Evolutionary conservation across 1,140 invertebrate genomes (phyloP), one percentile per base, ranked within the genome.

Genomic region (Bombus confusus): DNA sequence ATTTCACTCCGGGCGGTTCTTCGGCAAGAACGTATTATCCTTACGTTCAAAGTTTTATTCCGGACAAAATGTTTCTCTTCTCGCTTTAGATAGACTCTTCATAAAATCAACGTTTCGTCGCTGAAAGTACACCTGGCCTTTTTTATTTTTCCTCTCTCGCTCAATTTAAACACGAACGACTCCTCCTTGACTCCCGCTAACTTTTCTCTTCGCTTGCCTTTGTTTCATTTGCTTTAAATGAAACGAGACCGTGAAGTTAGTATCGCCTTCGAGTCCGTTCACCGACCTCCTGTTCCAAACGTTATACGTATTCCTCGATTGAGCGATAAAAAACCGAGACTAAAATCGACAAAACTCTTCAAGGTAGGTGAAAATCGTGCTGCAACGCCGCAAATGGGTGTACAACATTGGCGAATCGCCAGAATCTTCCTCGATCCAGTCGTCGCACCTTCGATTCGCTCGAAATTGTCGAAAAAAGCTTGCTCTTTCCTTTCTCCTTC

Each of bases 291-390:
- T 34, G 43, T 34, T 69, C 37, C 10, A 28, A 34, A 25, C n/a
- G 25, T 22, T 52, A 8, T 22, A 8, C 4, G 10, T n/a, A 31
- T n/a, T 39, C 28, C n/a, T n/a, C 18, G 1, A 31, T 15, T 2
- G 31, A 22, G 31, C 41, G 52, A 64, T 52, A 52, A 84, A 72
- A 62, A 37, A n/a, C 9, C 3, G 1, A 25, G 41, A 6, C 15
- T 22, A 25, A 64, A 37, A 31, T 8, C 28, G 52, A 12, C 41
- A 25, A 72, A 72, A 62, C 28, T 39, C 66, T 10, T 78, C n/a
- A n/a, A 71, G n/a, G 82, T 71, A n/a, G 83, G 76, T 73, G 77
- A 62, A 80, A 85, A 85, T 80, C 47, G 41, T 59, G 52, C 39
- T 41, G 47, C 62, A 37, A 72, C 18, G 28, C 15, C 10, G 57